phyloP scores from a whole-genome alignment of 53 echinoderm and acorn worm species.

The Zoroaster sp. region DNA sequence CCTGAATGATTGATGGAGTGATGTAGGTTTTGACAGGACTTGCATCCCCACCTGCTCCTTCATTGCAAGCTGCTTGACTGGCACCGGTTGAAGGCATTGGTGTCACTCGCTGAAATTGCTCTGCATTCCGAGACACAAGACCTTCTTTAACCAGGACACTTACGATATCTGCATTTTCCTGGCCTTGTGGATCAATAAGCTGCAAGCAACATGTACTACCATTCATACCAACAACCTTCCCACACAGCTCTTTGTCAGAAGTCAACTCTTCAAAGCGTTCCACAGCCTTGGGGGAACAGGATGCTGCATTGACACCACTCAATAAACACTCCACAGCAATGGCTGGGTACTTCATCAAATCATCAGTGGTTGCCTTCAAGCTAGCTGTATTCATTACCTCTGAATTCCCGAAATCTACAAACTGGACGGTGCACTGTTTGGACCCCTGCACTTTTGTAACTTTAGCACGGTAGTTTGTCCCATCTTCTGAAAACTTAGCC shows the following conservation, averaged over 20 bases:
- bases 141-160: constrained; percentile 82
- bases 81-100: constrained; percentile 8
- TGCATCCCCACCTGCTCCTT: constrained; percentile 14
- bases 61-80: constrained; percentile 6
- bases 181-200: constrained; percentile 83
- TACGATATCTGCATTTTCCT: constrained; percentile 76
- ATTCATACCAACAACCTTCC: constrained; percentile 68
- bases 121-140: constrained; percentile 62
- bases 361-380: constrained; percentile 53
- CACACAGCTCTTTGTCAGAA: constrained; percentile 74
- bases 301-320: constrained; percentile 71
- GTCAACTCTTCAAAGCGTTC: constrained; percentile 82
- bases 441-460: constrained; percentile 61
- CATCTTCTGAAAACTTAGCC: constrained; percentile 85
- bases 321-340: constrained; percentile 79
- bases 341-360: constrained; percentile 75
- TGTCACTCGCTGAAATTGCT: neutral
- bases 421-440: constrained; percentile 73
- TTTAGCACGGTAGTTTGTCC: constrained; percentile 69
- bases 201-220: constrained; percentile 68
- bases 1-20: neutral
- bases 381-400: constrained; percentile 62
- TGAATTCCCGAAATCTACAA: constrained; percentile 95
- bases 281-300: constrained; percentile 57
- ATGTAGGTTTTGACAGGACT: neutral